Conservation (phyloP, 2,888 invertebrate species). For the Podabrus alpinus region DNA sequence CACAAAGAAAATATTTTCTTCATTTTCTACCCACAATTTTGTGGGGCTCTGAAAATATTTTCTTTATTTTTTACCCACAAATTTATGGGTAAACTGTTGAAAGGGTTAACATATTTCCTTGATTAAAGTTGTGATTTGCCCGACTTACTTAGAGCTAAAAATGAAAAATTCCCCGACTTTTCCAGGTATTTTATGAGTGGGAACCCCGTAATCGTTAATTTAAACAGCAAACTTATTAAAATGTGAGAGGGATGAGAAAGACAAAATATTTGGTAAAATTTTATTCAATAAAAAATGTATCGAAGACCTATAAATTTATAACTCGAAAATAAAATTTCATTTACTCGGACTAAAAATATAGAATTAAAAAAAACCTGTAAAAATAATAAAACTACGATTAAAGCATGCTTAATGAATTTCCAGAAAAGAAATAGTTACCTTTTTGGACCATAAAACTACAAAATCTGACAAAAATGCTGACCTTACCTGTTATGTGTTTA, state of each 20-base stretch:
- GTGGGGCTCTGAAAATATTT: too few relatives aligned
- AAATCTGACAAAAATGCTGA: not conserved
- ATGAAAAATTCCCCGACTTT: too few relatives aligned
- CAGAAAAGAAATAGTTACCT: not conserved
- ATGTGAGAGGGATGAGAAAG: not conserved
- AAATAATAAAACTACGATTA: not conserved
- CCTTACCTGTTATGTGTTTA: conserved; percentile 77
- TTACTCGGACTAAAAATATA: not conserved
- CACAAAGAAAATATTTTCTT: too few relatives aligned
- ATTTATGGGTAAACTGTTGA: too few relatives aligned
- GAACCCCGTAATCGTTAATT: too few relatives aligned
- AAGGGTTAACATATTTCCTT: too few relatives aligned
- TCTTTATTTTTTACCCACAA: too few relatives aligned
- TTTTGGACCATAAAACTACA: not conserved
- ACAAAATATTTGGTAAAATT: not conserved
- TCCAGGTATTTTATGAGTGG: too few relatives aligned
- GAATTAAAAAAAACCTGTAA: not conserved
- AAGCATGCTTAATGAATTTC: not conserved
- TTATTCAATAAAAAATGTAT: not conserved
- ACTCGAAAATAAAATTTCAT: not conserved
- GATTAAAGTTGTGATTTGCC: too few relatives aligned
- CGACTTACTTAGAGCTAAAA: too few relatives aligned
- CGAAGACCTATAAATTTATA: not conserved
- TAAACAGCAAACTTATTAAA: not conserved
- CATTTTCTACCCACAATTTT: too few relatives aligned